Conservation (phyloP, 2,113 vertebrate genomes). For the Tiliqua scincoides region DNA sequence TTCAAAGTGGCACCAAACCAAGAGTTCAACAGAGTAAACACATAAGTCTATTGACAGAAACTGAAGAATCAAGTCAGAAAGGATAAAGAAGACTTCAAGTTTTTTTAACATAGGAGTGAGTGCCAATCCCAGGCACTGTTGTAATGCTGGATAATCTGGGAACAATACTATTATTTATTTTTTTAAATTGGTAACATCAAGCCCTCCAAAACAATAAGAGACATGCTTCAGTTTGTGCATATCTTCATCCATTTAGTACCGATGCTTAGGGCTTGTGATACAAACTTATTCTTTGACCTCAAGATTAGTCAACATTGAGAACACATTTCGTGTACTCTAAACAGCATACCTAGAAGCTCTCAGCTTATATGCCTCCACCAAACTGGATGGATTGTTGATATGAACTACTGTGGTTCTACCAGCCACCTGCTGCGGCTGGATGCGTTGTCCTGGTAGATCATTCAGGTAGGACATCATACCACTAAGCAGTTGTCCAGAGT, state of each 20-base stretch:
- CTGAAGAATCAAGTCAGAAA: too few species aligned
- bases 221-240: background rate
- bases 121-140: too few species aligned
- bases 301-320: background rate
- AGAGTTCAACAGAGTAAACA: background rate
- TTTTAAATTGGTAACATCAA: background rate
- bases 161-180: too few species aligned
- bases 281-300: too few species aligned
- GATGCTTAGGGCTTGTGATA: background rate
- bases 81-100: too few species aligned
- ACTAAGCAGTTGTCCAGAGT: slow-evolving; percentile 82
- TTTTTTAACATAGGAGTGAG: too few species aligned
- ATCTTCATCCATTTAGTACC: background rate
- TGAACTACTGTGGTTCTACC: slow-evolving; percentile 75
- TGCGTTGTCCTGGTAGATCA: slow-evolving; percentile 76
- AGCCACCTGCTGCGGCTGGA: slow-evolving; percentile 88
- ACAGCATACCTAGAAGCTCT: slow-evolving; percentile 84
- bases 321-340: background rate
- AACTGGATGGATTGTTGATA: slow-evolving; percentile 80
- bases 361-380: slow-evolving; percentile 89
- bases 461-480: slow-evolving; percentile 95
- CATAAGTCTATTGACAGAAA: background rate
- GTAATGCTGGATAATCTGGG: too few species aligned
- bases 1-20: background rate
- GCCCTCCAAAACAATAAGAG: background rate